phyloP scores from a whole-genome alignment of 37 sponge, comb jelly and placozoan species.

The Eunapius fragilis region DNA sequence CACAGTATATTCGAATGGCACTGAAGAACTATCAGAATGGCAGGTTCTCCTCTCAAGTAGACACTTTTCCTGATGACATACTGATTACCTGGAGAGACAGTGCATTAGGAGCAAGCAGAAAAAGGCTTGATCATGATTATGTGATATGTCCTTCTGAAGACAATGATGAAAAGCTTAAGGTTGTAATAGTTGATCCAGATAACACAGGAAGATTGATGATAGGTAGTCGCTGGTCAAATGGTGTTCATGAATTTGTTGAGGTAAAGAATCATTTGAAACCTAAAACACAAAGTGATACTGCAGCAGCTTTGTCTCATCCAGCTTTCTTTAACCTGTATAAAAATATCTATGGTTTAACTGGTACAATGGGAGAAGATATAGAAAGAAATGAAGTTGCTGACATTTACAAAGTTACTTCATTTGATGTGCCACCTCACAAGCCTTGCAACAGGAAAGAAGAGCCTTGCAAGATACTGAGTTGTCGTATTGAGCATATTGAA shows the following conservation, averaged over 20 bases:
- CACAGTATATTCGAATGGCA: neutral
- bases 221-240: conserved; percentile 13
- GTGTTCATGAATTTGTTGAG: conserved; percentile 17
- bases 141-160: neutral
- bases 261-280: conserved; percentile 1
- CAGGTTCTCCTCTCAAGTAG: neutral
- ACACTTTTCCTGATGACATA: neutral
- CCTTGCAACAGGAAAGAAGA: neutral
- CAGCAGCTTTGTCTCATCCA: neutral
- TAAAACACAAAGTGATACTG: neutral
- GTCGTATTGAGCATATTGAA: neutral
- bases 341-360: neutral
- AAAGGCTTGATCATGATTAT: conserved; percentile 1
- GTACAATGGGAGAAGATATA: neutral
- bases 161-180: neutral
- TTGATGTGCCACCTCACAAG: neutral
- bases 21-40: neutral
- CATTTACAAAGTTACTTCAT: neutral
- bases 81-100: neutral
- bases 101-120: neutral
- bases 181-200: conserved; percentile 7
- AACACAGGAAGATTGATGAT: conserved; percentile 2
- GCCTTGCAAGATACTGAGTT: neutral
- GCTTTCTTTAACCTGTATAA: neutral
- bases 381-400: neutral